These are phyloP conservation scores for Neoseiulus cucumeris DNA, from an alignment of 1,140 invertebrate species.

Conservation along the genomic window DNA sequence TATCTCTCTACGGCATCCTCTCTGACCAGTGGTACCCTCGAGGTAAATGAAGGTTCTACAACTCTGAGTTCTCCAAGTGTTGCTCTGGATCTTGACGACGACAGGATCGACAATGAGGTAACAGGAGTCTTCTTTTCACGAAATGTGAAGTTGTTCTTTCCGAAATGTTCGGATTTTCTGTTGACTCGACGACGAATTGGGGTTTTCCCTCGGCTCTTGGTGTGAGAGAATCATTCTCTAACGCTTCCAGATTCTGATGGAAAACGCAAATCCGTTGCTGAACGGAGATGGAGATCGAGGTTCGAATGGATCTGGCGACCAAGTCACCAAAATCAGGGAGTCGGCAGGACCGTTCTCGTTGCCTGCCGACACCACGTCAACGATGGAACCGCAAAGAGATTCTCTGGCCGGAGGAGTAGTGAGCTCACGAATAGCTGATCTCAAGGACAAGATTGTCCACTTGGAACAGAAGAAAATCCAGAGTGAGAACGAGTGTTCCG, in stretches of 20 bases:
- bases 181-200: too few species aligned
- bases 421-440: not conserved
- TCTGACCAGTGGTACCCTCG: not conserved
- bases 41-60: not conserved
- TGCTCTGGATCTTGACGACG: not conserved
- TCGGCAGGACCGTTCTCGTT: not conserved
- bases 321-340: not conserved
- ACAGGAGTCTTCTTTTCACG: not conserved
- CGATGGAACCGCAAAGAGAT: not conserved
- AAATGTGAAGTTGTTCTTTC: not conserved
- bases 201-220: too few species aligned
- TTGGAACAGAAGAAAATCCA: not conserved
- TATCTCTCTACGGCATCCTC: conserved; percentile 5
- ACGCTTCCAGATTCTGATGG: not conserved
- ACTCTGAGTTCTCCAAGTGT: conserved; percentile 2
- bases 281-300: not conserved
- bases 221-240: too few species aligned
- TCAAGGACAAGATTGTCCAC: conserved; percentile 9
- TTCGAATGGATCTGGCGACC: not conserved
- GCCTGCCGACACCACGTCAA: not conserved
- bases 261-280: not conserved
- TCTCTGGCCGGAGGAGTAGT: not conserved
- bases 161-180: not conserved
- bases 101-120: not conserved
- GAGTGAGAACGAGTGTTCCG: not conserved